Evolutionary conservation across 2,888 invertebrate species (phyloP), one percentile per base, ranked within the genome.

Genomic region (Sepioteuthis lessoniana): DNA sequence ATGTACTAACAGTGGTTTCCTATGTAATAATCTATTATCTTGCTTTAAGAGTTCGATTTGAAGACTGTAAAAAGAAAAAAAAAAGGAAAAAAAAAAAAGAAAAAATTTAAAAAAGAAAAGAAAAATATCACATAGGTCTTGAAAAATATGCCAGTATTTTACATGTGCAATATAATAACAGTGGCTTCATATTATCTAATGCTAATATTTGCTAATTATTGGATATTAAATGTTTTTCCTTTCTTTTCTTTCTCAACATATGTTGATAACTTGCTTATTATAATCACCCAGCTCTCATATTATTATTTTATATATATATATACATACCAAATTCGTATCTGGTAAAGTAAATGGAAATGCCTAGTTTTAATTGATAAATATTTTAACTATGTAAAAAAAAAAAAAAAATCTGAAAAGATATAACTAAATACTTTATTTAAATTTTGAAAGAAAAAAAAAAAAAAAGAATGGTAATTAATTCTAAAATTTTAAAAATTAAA

Each of bases 1-100:
- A 47, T 92, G 92, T 92, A 47, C 92, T 92, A 37, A 38, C 47
- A 92, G 92, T 92, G 92, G 37, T 92, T 92, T 92, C 92, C 31
- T 10, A 38, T 92, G 92, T 92, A 47, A 92, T 76, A 42, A 76
- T 76, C 76, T 16, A 76, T 76, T 76, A 76, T n/a, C 76, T 76
- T 16, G 76, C 76, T 76, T 76, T 76, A 76, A 76, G 55, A 55
- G 55, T 55, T 55, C 25, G 55, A 55, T 21, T 55, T 55, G 55
- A 55, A 55, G 76, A 76, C 76, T 76, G 76, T 16, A 76, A 35
- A 76, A n/a, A 35, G n/a, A 76, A 76, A 76, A 76, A 16, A 35
- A 76, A 13, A 31, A 76, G 31, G 31, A 4, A 60, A 76, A n/a
- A n/a, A n/a, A n/a, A n/a, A n/a, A n/a, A n/a, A n/a, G n/a, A n/a